Evolutionary conservation across 2,888 invertebrate genomes (phyloP), one percentile per base, ranked within the genome.

Genomic region (Tillus elongatus): DNA sequence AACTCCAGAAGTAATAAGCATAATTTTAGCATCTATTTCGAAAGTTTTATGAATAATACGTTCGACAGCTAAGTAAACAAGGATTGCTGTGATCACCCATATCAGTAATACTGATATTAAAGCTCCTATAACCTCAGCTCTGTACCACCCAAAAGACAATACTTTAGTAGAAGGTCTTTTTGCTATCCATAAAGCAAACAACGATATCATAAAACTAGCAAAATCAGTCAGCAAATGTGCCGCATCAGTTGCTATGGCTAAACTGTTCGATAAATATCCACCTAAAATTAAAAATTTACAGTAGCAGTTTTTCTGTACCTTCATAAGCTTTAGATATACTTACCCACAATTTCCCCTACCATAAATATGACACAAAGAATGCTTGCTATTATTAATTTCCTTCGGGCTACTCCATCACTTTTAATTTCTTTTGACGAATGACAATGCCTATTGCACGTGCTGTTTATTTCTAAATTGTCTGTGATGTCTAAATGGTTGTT

Each of bases 91-190:
- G 33, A 98, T 89, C 44, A 97, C 86, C 97, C 97, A 98, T 58
- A 98, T 95, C 62, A 97, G 73, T 2, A 97, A 73, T 2, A 98
- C 96, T 0, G 96, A 97, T 9, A 90, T 85, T 45, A 98, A 68
- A 0, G 98, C 98, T n/a, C 98, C 98, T 45, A 98, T 85, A 3
- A 98, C 96, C 70, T 93, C 93, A 1, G 95, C 93, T 37, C 97
- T 74, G 64, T 96, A 89, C 84, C 90, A 96, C 3, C 87, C 87
- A 68, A 95, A 97, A 30, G 89, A 83, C 90, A 96, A 90, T 56
- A 73, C 70, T 53, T 79, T 78, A 0, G 90, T 88, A 1, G 92
- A 79, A 0, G 89, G 88, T 52, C 89, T 73, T 44, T 75, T 75
- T 1, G 91, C 82, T 33, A 93, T 77, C 79, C 86, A 92, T 46